A percentile compares a stretch with the other conserved stretches of the same genome.
These are phyloP conservation scores for Bucorvus abyssinicus DNA, from an alignment of 2,797 vertebrate genomes.

Conservation along the genomic window DNA sequence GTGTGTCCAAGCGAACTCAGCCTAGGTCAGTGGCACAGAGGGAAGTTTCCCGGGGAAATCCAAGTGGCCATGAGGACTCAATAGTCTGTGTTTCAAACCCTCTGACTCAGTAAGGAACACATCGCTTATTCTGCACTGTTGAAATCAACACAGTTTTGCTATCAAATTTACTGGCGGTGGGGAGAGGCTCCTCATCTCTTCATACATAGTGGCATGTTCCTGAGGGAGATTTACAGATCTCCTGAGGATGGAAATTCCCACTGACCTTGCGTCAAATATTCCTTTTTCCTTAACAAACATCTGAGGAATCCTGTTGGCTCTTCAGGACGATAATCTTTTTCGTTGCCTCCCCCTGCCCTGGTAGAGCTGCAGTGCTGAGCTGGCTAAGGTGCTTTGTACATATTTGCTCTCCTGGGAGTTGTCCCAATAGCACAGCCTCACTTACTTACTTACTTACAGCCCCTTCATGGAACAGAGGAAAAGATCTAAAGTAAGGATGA, in stretches of 20 bases:
- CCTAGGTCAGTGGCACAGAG: neutral
- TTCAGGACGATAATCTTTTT: neutral
- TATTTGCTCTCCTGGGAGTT: neutral
- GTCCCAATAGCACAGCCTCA: neutral
- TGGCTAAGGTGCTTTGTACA: neutral
- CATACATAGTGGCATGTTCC: neutral
- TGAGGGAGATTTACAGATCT: neutral
- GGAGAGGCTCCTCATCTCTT: neutral
- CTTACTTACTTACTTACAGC: too few relatives aligned
- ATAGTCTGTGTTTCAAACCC: neutral
- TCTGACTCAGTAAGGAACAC: constrained; percentile 3
- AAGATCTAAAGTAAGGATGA: neutral
- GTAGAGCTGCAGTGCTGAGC: neutral
- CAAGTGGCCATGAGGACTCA: neutral
- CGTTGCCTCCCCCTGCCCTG: neutral
- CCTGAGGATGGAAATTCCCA: neutral
- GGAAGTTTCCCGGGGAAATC: constrained; percentile 45
- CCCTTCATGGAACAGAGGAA: neutral
- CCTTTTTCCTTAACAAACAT: neutral
- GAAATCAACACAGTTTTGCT: neutral
- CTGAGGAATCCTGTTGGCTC: neutral
- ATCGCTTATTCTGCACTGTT: neutral
- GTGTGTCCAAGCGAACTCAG: neutral
- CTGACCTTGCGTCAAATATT: neutral
- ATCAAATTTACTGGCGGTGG: neutral